Evolutionary conservation across 2,113 vertebrate genomes (phyloP), one percentile per base, ranked within the genome.

Genomic region (Acanthisitta chloris): DNA sequence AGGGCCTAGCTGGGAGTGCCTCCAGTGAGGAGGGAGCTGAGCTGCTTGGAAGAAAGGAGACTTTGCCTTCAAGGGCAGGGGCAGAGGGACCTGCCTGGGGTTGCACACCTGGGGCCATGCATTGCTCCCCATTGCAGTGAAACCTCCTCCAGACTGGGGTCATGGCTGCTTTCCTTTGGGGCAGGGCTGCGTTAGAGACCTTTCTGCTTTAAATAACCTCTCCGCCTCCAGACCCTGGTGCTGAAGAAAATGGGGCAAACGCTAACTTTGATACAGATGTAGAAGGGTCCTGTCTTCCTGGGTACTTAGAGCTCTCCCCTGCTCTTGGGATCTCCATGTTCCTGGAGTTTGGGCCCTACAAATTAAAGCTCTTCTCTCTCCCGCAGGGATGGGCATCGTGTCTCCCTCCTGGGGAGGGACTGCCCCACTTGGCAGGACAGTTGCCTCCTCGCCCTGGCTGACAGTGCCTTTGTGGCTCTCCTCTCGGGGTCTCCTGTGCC

Each of bases 51-150:
- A 9, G 29, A 26, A 64, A 70, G 9, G 46, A 7, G 14, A 9
- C 3, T 64, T 25, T 69, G 67, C 31, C 38, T 8, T 1, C 5
- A 8, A 17, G 34, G 42, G 61, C 24, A 19, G 20, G 14, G 82
- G 21, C 70, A n/a, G 24, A 52, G n/a, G 21, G 14, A 4, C 10
- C 5, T 21, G n/a, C 15, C 28, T 12, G 5, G 51, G 51, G 9
- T 12, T 57, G 59, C 2, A 10, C 20, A 3, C 1, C 25, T 6
- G 17, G 33, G 29, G 26, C 54, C 15, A 1, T 1, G 2, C 4
- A 0, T 24, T 0, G 1, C 15, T 14, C 23, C 36, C 48, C 20
- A 5, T 9, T 4, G 9, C 61, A 88, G 49, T 74, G 10, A 1
- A 58, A 48, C 40, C 12, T 18, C 21, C 19, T 54, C 33, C 49